These are phyloP conservation scores for Ctenodactylus gundi DNA, from an alignment of 2,113 vertebrate species.

Conservation along the genomic window DNA sequence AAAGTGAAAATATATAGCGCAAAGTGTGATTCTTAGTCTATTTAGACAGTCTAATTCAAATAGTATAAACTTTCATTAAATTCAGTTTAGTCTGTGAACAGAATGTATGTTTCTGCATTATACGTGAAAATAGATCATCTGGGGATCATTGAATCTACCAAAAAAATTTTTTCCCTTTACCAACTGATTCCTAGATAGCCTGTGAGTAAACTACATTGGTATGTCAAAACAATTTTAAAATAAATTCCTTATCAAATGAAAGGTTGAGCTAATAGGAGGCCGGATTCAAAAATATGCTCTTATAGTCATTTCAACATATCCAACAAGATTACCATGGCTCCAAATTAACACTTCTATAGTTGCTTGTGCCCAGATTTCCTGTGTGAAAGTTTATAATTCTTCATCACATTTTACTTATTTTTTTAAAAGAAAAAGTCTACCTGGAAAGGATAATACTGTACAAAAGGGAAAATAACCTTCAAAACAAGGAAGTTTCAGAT, in stretches of 20 bases:
- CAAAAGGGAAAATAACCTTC: background rate
- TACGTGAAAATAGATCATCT: background rate
- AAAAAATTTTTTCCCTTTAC: background rate
- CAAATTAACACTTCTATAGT: background rate
- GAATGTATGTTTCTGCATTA: background rate
- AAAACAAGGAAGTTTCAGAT: background rate
- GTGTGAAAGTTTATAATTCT: background rate
- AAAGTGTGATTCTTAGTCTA: background rate
- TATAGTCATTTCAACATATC: background rate
- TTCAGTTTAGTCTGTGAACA: background rate
- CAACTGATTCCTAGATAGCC: background rate
- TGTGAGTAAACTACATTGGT: background rate
- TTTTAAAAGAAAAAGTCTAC: background rate
- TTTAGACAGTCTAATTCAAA: background rate
- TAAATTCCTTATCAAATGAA: background rate
- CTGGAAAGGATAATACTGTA: background rate
- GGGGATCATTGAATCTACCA: background rate
- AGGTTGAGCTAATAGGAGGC: background rate
- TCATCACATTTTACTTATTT: background rate
- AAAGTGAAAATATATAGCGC: background rate
- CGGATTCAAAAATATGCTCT: background rate
- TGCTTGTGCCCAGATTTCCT: background rate
- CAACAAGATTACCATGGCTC: background rate
- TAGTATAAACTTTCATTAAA: background rate
- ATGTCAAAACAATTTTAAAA: constrained; percentile 31